Base-by-base conservation (phyloP, 2,113 vertebrate genomes). In the Charadrius vociferus region DNA sequence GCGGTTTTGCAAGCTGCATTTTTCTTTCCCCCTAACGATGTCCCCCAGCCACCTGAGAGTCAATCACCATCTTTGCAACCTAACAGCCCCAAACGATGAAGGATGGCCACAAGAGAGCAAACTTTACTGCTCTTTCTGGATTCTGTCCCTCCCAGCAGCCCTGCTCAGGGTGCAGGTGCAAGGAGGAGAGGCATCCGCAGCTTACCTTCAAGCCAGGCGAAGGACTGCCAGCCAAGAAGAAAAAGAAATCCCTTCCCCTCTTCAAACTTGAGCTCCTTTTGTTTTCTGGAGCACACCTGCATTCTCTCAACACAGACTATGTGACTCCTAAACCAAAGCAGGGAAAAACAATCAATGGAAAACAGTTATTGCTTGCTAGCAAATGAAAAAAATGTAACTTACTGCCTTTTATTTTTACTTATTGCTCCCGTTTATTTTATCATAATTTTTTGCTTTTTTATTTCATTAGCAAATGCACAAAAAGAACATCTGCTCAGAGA, bases 241-340 rank as follows among this genome's bases (percentile, higher is more conserved):
- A 84, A 70, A 77, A 66, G 2, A 80, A 90, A 74, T 62, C 23
- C 9, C 14, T 79, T 36, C 39, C 10, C 34, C 29, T 49, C 26
- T 90, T 71, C 65, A 86, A 59, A 62, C 12, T 50, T 52, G 26
- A 68, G 12, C 84, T n/a, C 13, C 32, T 90, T 89, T 73, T 56
- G 50, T 58, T 93, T 96, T 88, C 78, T 62, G 59, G 34, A 85
- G 67, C 80, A 82, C 61, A 97, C 12, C 75, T 95, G 86, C 47
- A 23, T 85, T 24, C 15, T 86, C 50, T 63, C 75, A 92, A 92
- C 72, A 36, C 18, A 74, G 30, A 41, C 24, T 58, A 4, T 45
- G 26, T 47, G 71, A 66, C 3, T 62, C 24, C 27, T 86, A 53
- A 87, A 68, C 36, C 53, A 29, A 72, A 85, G 14, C 39, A 88